Evolutionary conservation across 1,140 invertebrate genomes (phyloP), one percentile per base, ranked within the genome.

Genomic region (Meloidogyne floridensis): DNA sequence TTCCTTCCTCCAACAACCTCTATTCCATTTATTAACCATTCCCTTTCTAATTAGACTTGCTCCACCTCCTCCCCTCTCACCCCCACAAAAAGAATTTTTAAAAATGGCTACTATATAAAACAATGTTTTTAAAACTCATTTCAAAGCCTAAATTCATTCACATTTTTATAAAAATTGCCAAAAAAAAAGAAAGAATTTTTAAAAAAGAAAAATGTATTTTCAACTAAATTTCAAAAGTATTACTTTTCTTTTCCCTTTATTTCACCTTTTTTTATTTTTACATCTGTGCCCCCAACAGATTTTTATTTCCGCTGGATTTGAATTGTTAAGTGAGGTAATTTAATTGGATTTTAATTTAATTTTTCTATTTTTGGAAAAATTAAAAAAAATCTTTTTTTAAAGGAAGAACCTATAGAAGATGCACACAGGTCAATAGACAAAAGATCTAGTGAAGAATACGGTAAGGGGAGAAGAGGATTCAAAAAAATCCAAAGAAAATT

Each of bases 361-460:
- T 59, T 59, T 15, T 15, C 4, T 59, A 59, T 54, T 54, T 54
- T 54, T 54, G 8, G 53, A 54, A 54, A 47, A 47, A 47, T 47
- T 6, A 47, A 47, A 47, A 3, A 54, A 54, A 54, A 54, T 54
- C 2, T 11, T 54, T 54, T 10, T 54, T 2, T 10, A 65, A 65
- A 65, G 59, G 59, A 65, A 65, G 59, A 65, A 65, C 59, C 15
- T 6, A n/a, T n/a, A 65, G 15, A n/a, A n/a, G 59, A 65, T 65
- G 6, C 59, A 65, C 59, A 65, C 15, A 65, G 59, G 15, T 65
- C 15, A 65, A 65, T 65, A 51, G 72, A 74, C 72, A 74, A 74
- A 74, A n/a, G 72, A 18, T 74, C 72, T 5, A 74, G 72, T 54
- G 72, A 74, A 54, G 72, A 74, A 74, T 74, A 74, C 15, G 72